Conservation (phyloP, 2,888 invertebrate species). For the Prosopocoilus inquinatus region DNA sequence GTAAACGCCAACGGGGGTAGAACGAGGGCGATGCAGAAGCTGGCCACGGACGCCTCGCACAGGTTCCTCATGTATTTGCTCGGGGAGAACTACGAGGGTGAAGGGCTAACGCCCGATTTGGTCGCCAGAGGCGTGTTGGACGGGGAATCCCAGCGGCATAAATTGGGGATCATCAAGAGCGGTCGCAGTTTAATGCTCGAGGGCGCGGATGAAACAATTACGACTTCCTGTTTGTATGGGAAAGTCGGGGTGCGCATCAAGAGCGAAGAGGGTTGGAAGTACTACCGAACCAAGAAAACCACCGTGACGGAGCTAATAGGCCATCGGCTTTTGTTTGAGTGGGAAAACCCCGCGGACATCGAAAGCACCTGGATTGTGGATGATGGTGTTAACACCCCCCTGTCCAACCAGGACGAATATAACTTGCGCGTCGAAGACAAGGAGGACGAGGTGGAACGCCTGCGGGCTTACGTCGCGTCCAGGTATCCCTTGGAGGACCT, state of each 20-base stretch:
- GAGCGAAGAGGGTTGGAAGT: conserved; percentile 4
- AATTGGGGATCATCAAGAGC: conserved; percentile 15
- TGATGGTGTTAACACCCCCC: background rate
- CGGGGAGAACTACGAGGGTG: conserved; percentile 7
- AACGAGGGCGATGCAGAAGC: conserved; percentile 23
- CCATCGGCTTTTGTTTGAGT: conserved; percentile 11
- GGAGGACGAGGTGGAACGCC: conserved; percentile 3
- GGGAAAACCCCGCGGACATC: conserved; percentile 3
- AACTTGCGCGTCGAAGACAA: background rate
- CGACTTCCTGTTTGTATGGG: conserved; percentile 12
- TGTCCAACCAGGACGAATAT: background rate
- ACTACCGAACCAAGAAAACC: conserved; percentile 7
- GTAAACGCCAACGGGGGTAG: conserved; percentile 21
- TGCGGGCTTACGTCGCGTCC: conserved; percentile 6
- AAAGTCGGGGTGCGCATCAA: conserved; percentile 10
- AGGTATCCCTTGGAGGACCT: conserved; percentile 17
- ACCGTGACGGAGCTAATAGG: conserved; percentile 4
- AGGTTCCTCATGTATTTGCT: conserved; percentile 16
- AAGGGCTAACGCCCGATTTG: conserved; percentile 12
- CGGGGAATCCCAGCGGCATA: conserved; percentile 16
- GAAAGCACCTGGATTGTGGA: background rate
- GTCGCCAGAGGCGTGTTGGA: conserved; percentile 15
- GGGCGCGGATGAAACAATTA: conserved; percentile 6
- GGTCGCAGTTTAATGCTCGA: conserved; percentile 16
- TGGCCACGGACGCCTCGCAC: conserved; percentile 20